Evolutionary conservation across 2,888 invertebrate genomes (phyloP).

Genomic region (Rhagonycha lutea): DNA sequence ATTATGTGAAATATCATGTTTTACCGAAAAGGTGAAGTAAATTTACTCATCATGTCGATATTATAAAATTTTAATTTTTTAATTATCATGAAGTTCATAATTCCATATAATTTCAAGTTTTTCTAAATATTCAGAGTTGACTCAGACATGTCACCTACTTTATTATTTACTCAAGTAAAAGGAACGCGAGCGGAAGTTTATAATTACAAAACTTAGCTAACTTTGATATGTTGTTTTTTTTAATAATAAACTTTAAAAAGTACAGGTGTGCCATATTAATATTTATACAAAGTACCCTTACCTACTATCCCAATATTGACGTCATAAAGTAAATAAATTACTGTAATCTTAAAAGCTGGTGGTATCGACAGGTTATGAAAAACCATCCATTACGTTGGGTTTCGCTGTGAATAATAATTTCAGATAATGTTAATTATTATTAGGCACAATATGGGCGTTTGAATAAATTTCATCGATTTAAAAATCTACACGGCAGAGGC

Average conservation of each 20-base stretch:
- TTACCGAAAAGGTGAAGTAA: background rate
- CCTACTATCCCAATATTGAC: conserved; percentile 18
- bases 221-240: conserved; percentile 15
- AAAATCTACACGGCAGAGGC: background rate
- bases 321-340: conserved; percentile 21
- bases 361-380: conserved; percentile 22
- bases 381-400: conserved; percentile 14
- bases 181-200: conserved; percentile 18
- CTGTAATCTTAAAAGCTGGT: conserved; percentile 23
- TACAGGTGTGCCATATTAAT: conserved; percentile 26
- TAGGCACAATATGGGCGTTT: conserved; percentile 12
- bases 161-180: background rate
- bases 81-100: background rate
- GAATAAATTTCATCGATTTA: conserved; percentile 6
- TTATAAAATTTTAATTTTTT: background rate
- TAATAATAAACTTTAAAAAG: conserved; percentile 28
- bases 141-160: background rate
- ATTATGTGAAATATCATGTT: background rate
- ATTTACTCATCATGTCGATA: background rate
- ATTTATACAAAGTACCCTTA: conserved; percentile 25
- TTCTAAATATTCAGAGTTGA: background rate
- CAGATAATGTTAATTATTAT: conserved; percentile 15
- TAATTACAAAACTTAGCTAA: conserved; percentile 25
- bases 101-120: background rate
- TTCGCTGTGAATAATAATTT: conserved; percentile 10